phyloP scores from a whole-genome alignment of 2,113 vertebrate genomes.

The Takifugu flavidus region DNA sequence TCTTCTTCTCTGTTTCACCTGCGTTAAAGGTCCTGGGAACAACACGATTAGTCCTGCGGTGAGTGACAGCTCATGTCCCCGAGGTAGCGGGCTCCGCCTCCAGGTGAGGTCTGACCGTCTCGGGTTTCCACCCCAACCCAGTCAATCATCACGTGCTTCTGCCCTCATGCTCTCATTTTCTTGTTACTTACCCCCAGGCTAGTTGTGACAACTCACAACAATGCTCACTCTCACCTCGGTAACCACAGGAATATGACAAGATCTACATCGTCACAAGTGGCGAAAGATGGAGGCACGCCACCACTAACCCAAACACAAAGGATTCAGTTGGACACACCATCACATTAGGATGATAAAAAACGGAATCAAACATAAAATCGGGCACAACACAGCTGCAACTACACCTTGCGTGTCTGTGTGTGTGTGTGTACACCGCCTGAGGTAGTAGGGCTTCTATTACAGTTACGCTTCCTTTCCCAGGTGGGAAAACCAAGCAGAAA shows the following conservation, averaged over 20 bases:
- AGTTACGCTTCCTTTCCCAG: slow-evolving; percentile 62
- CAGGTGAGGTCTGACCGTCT: slow-evolving; percentile 63
- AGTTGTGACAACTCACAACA: slow-evolving; percentile 35
- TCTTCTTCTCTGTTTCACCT: slow-evolving; percentile 52
- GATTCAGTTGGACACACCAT: not conserved
- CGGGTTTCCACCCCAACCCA: slow-evolving; percentile 49
- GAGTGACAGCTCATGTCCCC: slow-evolving; percentile 55
- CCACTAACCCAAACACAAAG: not conserved
- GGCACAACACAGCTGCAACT: not conserved
- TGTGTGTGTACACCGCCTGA: slow-evolving; percentile 30
- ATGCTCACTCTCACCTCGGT: not conserved
- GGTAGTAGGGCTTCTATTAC: slow-evolving; percentile 56
- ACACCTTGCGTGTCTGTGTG: slow-evolving; percentile 6
- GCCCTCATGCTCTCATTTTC: slow-evolving; percentile 22
- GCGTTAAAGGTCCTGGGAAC: slow-evolving; percentile 72
- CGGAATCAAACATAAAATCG: not conserved
- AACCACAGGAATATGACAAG: not conserved
- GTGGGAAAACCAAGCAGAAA: slow-evolving; percentile 43
- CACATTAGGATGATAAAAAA: not conserved
- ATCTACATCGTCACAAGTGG: too few species aligned
- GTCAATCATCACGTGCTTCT: slow-evolving; percentile 30
- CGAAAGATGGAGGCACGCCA: too few species aligned
- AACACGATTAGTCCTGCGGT: slow-evolving; percentile 47
- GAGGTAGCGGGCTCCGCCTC: slow-evolving; percentile 46
- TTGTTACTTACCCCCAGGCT: slow-evolving; percentile 24